Evolutionary conservation across 2,113 vertebrate genomes (phyloP).

Genomic region (Pao palembangensis): DNA sequence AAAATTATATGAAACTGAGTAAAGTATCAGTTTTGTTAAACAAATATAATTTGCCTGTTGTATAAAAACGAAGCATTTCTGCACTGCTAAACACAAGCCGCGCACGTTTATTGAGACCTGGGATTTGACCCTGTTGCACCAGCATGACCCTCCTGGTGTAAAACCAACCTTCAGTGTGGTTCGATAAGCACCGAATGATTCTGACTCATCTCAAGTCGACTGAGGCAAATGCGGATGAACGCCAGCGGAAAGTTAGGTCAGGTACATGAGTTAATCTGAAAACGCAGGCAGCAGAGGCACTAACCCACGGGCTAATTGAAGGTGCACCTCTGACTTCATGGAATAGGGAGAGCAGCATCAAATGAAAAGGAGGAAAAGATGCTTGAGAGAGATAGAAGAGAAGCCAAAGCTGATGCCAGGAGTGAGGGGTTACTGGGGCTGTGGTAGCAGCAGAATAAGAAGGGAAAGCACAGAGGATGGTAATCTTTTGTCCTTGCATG

Average conservation of each 20-base stretch:
- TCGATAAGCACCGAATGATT: conserved; percentile 60
- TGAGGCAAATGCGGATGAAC: conserved; percentile 62
- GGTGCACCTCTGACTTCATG: conserved; percentile 43
- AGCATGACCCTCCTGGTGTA: conserved; percentile 20
- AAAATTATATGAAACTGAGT: too few relatives aligned
- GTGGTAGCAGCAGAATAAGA: conserved; percentile 28
- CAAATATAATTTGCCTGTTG: not conserved
- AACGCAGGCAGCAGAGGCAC: conserved; percentile 43
- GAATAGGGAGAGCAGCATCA: conserved; percentile 23
- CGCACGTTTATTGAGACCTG: not conserved
- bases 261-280: conserved; percentile 58
- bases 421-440: conserved; percentile 55
- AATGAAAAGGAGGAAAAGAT: conserved; percentile 22
- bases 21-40: too few relatives aligned
- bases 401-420: conserved; percentile 53
- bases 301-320: conserved; percentile 52
- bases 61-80: conserved; percentile 15
- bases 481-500: conserved; percentile 69
- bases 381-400: conserved; percentile 12
- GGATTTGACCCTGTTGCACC: conserved; percentile 17
- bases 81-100: conserved; percentile 2
- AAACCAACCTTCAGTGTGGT: conserved; percentile 43
- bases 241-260: conserved; percentile 62
- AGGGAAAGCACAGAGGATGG: conserved; percentile 43
- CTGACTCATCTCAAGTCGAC: conserved; percentile 56